A percentile compares a stretch with the other conserved stretches of the same genome.
Conservation (phyloP, 2,888 invertebrate genomes). For the Hylaea fasciaria region DNA sequence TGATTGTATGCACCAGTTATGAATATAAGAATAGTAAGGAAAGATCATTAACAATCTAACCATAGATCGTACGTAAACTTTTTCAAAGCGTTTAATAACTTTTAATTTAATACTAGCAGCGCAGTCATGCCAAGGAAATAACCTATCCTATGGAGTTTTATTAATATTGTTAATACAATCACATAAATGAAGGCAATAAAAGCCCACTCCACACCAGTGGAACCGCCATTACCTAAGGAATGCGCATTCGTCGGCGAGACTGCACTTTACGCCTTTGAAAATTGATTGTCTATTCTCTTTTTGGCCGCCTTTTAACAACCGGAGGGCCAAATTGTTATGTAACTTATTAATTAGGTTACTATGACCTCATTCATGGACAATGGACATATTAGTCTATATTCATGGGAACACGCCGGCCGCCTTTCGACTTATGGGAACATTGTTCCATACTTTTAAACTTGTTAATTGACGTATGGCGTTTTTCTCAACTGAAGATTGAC, state of each 20-base stretch:
- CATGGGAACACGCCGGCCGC: constrained; percentile 34
- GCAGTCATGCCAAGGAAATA: constrained; percentile 17
- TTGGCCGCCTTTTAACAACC: constrained; percentile 64
- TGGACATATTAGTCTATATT: constrained; percentile 24
- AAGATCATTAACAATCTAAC: no score
- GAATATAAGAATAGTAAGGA: no score
- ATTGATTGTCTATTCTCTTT: constrained; percentile 68
- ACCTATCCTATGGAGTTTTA: constrained; percentile 1
- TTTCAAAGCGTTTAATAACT: constrained; percentile 4
- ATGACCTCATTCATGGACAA: constrained; percentile 35
- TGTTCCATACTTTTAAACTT: constrained; percentile 42
- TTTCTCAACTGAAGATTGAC: constrained; percentile 51
- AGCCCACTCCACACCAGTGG: constrained; percentile 50
- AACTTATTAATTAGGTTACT: constrained; percentile 60
- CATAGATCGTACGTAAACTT: no score
- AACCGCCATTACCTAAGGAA: constrained; percentile 62
- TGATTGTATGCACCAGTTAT: no score
- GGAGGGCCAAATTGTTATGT: constrained; percentile 60
- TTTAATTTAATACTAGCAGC: constrained; percentile 17
- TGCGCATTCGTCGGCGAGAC: constrained; percentile 62
- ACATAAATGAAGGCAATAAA: constrained; percentile 33
- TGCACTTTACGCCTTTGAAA: constrained; percentile 71
- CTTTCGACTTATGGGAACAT: constrained; percentile 37
- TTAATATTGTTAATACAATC: constrained; percentile 23
- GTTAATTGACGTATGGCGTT: constrained; percentile 55